Evolutionary conservation across 2,113 vertebrate species (phyloP).

Genomic region (Gobio gobio): DNA sequence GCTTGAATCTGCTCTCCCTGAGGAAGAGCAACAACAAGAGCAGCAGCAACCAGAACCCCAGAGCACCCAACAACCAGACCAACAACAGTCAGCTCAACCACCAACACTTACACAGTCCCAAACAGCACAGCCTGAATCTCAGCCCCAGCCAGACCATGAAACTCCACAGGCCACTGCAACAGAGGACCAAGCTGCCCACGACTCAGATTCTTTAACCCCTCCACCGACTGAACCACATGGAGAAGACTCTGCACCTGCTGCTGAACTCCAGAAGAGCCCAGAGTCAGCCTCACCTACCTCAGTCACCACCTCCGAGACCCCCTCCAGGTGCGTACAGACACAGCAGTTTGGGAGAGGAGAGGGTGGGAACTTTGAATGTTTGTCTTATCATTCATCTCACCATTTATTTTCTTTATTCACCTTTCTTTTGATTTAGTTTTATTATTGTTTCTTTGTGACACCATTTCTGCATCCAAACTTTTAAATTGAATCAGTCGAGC

Average conservation of each 20-base stretch:
- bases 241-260: conserved; percentile 38
- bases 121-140: conserved; percentile 40
- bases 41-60: conserved; percentile 52
- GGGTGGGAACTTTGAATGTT: background rate
- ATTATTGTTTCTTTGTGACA: background rate
- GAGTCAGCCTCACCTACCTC: conserved; percentile 89
- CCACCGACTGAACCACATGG: conserved; percentile 62
- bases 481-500: background rate
- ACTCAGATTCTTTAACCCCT: conserved; percentile 46
- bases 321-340: conserved; percentile 78
- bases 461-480: background rate
- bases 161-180: conserved; percentile 48
- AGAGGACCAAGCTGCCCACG: conserved; percentile 69
- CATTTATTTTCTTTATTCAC: background rate
- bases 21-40: conserved; percentile 55
- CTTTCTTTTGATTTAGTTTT: background rate
- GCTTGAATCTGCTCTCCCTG: conserved; percentile 56
- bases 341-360: background rate
- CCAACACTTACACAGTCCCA: conserved; percentile 42
- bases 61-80: conserved; percentile 60
- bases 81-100: conserved; percentile 46
- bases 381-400: background rate
- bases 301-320: conserved; percentile 75
- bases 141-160: conserved; percentile 66
- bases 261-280: conserved; percentile 60